Conservation (phyloP, 2,797 vertebrate genomes). For the Lepus oiostolus region DNA sequence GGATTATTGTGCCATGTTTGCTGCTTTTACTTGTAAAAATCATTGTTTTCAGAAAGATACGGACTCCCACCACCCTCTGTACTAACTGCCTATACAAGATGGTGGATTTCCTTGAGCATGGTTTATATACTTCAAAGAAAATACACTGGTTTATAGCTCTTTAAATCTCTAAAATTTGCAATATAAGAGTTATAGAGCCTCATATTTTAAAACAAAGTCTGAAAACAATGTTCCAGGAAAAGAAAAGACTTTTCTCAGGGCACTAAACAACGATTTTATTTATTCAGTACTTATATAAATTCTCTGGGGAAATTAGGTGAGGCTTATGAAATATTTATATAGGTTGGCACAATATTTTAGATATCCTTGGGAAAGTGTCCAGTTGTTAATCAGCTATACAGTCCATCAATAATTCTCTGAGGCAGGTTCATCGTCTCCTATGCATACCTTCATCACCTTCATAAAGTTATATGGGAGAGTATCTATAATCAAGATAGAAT, state of each 20-base stretch:
- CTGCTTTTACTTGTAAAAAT: slow-evolving; percentile 65
- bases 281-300: slow-evolving; percentile 37
- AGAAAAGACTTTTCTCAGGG: slow-evolving; percentile 50
- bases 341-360: background rate
- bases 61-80: slow-evolving; percentile 39
- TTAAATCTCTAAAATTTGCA: background rate
- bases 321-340: slow-evolving; percentile 43
- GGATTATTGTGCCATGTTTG: slow-evolving; percentile 73
- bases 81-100: slow-evolving; percentile 57
- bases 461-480: slow-evolving; percentile 44
- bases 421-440: background rate
- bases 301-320: slow-evolving; percentile 52
- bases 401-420: background rate
- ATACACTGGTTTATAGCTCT: background rate
- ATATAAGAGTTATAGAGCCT: background rate
- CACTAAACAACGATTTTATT: slow-evolving; percentile 22
- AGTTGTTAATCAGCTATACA: background rate
- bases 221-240: slow-evolving; percentile 5
- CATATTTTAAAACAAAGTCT: slow-evolving; percentile 15
- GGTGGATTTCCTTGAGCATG: slow-evolving; percentile 3
- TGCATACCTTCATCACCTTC: background rate
- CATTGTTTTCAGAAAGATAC: slow-evolving; percentile 71
- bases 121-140: slow-evolving; percentile 30
- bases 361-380: slow-evolving; percentile 29
- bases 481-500: slow-evolving; percentile 25